Percentiles rank a stretch among this genome's conserved stretches.
Conservation (phyloP, 2,888 invertebrate species). For the Drosophila paracracens region DNA sequence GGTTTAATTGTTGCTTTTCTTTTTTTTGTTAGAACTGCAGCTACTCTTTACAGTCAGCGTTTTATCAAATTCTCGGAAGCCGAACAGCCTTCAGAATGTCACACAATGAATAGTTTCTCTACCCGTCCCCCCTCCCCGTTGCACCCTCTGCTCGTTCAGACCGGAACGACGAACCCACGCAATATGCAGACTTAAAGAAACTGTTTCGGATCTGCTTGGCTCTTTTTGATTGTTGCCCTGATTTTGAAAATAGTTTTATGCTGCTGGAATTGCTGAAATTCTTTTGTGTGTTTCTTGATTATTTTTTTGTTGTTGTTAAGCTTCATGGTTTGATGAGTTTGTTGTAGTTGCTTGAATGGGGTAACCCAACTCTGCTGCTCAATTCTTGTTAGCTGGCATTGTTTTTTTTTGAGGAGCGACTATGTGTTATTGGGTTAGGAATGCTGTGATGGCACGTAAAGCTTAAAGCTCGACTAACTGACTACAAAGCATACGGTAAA, state of each 20-base stretch:
- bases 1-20: conserved; percentile 1
- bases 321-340: conserved; percentile 57
- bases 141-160: conserved; percentile 19
- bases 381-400: conserved; percentile 55
- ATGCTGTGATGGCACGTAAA: conserved; percentile 9
- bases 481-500: neutral
- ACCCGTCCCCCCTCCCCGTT: neutral
- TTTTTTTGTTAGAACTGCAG: conserved; percentile 8
- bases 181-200: conserved; percentile 38
- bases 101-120: conserved; percentile 41
- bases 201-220: conserved; percentile 44
- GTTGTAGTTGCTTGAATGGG: conserved; percentile 4
- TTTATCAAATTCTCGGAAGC: conserved; percentile 67
- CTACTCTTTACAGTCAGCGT: conserved; percentile 59
- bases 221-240: conserved; percentile 45
- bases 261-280: conserved; percentile 59
- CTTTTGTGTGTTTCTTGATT: conserved; percentile 36
- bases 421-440: conserved; percentile 30
- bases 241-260: conserved; percentile 40
- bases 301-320: conserved; percentile 8
- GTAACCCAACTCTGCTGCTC: conserved; percentile 16
- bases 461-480: neutral
- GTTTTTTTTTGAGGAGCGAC: conserved; percentile 20
- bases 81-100: conserved; percentile 77
- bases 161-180: conserved; percentile 54